Evolutionary conservation across 2,113 vertebrate species (phyloP).

Genomic region (Centropus bengalensis): DNA sequence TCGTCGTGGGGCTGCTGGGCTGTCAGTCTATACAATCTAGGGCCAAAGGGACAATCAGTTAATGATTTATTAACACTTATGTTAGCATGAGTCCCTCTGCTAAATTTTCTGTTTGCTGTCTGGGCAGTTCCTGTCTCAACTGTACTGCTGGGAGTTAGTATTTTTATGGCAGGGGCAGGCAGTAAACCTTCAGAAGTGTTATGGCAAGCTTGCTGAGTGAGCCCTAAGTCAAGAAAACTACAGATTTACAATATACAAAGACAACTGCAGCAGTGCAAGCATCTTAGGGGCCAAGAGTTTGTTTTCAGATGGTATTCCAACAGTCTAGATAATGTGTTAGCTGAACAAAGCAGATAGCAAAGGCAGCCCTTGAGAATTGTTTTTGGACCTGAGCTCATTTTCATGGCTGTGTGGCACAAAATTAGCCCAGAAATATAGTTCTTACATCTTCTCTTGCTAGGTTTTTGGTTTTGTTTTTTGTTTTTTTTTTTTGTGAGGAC

Average conservation of each 20-base stretch:
- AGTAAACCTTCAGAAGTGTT: not conserved
- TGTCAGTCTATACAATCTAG: not conserved
- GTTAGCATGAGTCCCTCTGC: not conserved
- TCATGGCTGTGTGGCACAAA: not conserved
- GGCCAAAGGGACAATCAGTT: not conserved
- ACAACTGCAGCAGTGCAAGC: not conserved
- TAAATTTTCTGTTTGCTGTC: not conserved
- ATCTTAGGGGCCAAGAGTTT: not conserved
- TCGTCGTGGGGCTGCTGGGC: not conserved
- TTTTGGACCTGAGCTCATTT: not conserved
- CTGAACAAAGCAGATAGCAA: not conserved
- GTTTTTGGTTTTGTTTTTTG: too few relatives aligned
- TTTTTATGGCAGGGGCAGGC: not conserved
- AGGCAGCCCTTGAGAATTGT: not conserved
- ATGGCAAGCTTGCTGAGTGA: not conserved
- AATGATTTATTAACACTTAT: not conserved
- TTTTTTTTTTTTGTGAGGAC: not conserved
- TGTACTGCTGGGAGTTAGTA: not conserved
- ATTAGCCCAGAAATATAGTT: not conserved
- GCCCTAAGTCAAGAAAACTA: not conserved
- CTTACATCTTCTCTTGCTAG: not conserved
- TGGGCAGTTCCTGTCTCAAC: not conserved
- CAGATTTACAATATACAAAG: not conserved
- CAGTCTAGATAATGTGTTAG: not conserved
- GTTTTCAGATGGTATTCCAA: not conserved